These are phyloP conservation scores for Poecilia latipinna DNA, from an alignment of 2,113 vertebrate species.

Conservation along the genomic window DNA sequence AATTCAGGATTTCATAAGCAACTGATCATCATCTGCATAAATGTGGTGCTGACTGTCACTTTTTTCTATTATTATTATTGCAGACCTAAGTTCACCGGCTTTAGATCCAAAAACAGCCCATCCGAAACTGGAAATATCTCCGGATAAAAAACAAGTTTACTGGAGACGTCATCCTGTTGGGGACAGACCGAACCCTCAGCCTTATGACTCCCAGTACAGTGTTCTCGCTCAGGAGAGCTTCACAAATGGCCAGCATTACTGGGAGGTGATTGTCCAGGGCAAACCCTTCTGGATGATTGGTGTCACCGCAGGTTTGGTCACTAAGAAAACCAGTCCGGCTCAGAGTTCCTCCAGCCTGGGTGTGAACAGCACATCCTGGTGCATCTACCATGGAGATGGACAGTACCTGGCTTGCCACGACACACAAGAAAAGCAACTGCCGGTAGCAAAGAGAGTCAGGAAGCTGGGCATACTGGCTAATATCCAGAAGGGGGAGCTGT, in stretches of 20 bases:
- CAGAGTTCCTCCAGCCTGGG: slow-evolving; percentile 18
- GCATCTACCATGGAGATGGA: slow-evolving; percentile 73
- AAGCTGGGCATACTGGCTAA: slow-evolving; percentile 70
- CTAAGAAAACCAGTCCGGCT: slow-evolving; percentile 11
- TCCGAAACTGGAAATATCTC: slow-evolving; percentile 74
- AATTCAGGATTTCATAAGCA: slow-evolving; percentile 12
- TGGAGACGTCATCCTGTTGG: slow-evolving; percentile 65
- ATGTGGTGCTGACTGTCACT: slow-evolving; percentile 1
- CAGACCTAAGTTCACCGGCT: slow-evolving; percentile 71
- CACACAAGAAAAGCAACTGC: slow-evolving; percentile 65
- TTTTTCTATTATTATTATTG: slow-evolving; percentile 37
- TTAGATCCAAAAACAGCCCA: slow-evolving; percentile 73
- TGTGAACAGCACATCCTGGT: slow-evolving; percentile 67
- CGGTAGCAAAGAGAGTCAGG: slow-evolving; percentile 55
- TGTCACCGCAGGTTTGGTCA: slow-evolving; percentile 49
- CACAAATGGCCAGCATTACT: slow-evolving; percentile 70
- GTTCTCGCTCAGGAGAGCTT: slow-evolving; percentile 68
- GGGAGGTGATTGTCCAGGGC: slow-evolving; percentile 79
- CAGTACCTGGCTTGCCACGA: slow-evolving; percentile 72
- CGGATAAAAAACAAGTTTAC: slow-evolving; percentile 68
- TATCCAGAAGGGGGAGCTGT: slow-evolving; percentile 72
- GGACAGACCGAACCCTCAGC: slow-evolving; percentile 26
- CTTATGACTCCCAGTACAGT: slow-evolving; percentile 73
- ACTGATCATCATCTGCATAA: slow-evolving; percentile 6
- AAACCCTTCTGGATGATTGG: slow-evolving; percentile 82